These are phyloP conservation scores for Mythimna loreyi DNA, from an alignment of 2,888 invertebrate genomes.

Conservation along the genomic window DNA sequence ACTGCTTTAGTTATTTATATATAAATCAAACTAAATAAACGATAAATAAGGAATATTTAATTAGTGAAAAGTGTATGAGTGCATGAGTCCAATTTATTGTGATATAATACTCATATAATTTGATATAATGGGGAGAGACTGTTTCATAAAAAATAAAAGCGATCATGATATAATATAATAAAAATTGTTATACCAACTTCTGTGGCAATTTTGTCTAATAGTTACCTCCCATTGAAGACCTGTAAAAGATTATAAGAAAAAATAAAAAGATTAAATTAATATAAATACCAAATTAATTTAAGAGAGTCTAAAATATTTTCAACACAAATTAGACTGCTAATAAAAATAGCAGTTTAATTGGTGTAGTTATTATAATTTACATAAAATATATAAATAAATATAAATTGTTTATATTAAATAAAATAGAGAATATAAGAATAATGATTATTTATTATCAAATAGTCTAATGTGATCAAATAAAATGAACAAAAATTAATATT, in stretches of 20 bases:
- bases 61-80: conserved; percentile 26
- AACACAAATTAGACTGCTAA: neutral
- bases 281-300: neutral
- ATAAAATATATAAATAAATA: conserved; percentile 1
- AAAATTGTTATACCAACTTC: conserved; percentile 11
- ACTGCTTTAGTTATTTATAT: conserved; percentile 8
- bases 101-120: conserved; percentile 51
- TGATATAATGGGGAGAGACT: conserved; percentile 34
- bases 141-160: neutral
- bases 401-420: neutral
- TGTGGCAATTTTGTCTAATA: conserved; percentile 15
- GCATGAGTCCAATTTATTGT: conserved; percentile 32
- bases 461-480: conserved; percentile 4
- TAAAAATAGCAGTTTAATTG: too few relatives aligned
- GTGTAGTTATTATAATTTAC: too few relatives aligned
- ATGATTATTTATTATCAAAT: neutral
- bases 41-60: conserved; percentile 14
- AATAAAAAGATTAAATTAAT: neutral
- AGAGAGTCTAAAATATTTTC: neutral
- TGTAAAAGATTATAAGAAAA: neutral
- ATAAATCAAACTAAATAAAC: conserved; percentile 6
- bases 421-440: neutral
- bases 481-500: conserved; percentile 26
- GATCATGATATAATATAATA: conserved; percentile 18
- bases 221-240: neutral